Percentiles rank a stretch among this genome's conserved stretches.
Conservation (phyloP, 2,888 invertebrate species). For the Hemicrepidius hirtus region DNA sequence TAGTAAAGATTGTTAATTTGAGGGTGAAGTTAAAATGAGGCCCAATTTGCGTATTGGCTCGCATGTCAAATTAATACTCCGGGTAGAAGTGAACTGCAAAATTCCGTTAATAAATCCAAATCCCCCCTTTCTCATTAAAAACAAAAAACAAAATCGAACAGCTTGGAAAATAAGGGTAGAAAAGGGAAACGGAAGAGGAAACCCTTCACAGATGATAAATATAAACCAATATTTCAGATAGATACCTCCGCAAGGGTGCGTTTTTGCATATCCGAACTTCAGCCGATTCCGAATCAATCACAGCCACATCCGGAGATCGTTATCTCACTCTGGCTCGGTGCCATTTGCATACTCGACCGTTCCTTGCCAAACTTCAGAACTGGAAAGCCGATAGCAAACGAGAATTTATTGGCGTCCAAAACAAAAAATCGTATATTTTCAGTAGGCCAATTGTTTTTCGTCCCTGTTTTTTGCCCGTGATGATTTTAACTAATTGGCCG, state of each 20-base stretch:
- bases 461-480: constrained; percentile 50
- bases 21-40: constrained; percentile 47
- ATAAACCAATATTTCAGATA: constrained; percentile 63
- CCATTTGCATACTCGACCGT: constrained; percentile 30
- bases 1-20: constrained; percentile 51
- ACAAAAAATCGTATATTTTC: constrained; percentile 64
- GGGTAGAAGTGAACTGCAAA: constrained; percentile 44
- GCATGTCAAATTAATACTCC: constrained; percentile 52
- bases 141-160: constrained; percentile 60
- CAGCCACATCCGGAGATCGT: constrained; percentile 41
- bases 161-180: constrained; percentile 61
- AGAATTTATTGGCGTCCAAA: constrained; percentile 64
- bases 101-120: constrained; percentile 54
- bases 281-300: constrained; percentile 52
- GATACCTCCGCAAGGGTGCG: constrained; percentile 59
- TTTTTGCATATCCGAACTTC: constrained; percentile 57
- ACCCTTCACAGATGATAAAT: constrained; percentile 62
- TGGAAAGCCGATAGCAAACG: constrained; percentile 62
- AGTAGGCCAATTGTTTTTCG: constrained; percentile 60
- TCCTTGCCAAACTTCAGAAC: constrained; percentile 42
- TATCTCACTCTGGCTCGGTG: constrained; percentile 33
- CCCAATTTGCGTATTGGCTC: constrained; percentile 53
- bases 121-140: constrained; percentile 53
- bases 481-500: constrained; percentile 58
- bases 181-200: constrained; percentile 61